These are phyloP conservation scores for Pitangus sulphuratus DNA, from an alignment of 2,797 vertebrate genomes.

Conservation along the genomic window DNA sequence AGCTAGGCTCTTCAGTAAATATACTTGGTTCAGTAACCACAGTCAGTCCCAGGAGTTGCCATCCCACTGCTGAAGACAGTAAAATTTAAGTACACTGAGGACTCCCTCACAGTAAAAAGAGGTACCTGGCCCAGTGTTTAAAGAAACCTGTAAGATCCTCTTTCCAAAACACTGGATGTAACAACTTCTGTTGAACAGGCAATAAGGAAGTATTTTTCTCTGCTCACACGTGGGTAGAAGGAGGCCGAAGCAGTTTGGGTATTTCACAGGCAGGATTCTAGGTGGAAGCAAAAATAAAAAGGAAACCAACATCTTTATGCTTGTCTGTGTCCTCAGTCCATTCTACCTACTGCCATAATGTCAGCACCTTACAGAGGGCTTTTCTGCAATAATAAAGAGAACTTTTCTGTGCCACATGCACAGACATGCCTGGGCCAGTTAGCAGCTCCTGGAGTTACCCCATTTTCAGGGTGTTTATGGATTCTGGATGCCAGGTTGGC, in stretches of 20 bases:
- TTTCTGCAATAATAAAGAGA: neutral
- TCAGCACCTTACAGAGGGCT: neutral
- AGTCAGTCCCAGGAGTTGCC: accelerated
- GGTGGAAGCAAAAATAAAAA: neutral
- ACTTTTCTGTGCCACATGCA: neutral
- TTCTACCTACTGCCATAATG: neutral
- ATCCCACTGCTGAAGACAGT: neutral
- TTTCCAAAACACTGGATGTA: neutral
- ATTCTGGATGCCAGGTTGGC: neutral
- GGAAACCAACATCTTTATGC: neutral
- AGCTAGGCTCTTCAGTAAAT: neutral
- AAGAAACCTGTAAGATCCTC: neutral
- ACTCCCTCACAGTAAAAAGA: neutral
- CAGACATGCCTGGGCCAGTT: neutral
- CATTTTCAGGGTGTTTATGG: neutral
- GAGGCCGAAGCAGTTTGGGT: neutral
- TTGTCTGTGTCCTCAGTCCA: neutral
- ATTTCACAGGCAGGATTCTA: neutral
- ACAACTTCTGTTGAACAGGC: neutral
- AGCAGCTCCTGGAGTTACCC: neutral
- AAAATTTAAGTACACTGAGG: neutral
- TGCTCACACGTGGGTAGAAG: neutral
- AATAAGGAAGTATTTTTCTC: neutral
- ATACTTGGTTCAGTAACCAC: neutral
- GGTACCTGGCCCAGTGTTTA: neutral